These are phyloP conservation scores for Nyctibius bracteatus DNA, from an alignment of 2,113 vertebrate species.

Conservation along the genomic window DNA sequence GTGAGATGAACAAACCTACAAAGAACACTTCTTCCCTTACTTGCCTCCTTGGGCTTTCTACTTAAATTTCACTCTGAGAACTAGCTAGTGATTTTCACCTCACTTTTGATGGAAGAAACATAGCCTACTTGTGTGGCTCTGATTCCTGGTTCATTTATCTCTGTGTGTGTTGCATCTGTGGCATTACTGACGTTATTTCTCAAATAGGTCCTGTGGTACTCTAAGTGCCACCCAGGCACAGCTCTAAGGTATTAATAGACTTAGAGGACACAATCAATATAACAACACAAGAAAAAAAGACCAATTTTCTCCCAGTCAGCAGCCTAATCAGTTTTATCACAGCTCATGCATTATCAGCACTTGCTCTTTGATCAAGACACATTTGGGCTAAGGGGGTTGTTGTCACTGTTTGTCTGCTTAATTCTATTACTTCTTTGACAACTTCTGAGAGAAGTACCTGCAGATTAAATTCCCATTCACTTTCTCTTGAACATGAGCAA, in stretches of 20 bases:
- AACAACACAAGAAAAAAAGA: neutral
- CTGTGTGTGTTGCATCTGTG: neutral
- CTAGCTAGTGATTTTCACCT: neutral
- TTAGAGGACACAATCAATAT: neutral
- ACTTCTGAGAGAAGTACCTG: neutral
- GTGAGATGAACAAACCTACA: neutral
- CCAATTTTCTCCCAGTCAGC: neutral
- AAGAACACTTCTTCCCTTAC: neutral
- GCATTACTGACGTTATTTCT: neutral
- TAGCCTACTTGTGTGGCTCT: neutral
- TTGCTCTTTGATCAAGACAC: neutral
- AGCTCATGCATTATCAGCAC: neutral
- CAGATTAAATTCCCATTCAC: neutral
- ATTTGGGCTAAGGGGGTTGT: neutral
- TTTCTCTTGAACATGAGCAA: neutral
- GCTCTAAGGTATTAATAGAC: neutral
- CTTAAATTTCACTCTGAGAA: neutral
- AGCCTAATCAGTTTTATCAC: neutral
- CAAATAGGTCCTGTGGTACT: neutral
- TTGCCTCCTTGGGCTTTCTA: neutral
- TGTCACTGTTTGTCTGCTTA: neutral
- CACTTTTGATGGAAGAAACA: neutral
- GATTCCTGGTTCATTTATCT: neutral
- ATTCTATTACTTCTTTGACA: slow-evolving; percentile 24
- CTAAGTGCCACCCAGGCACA: neutral